Evolutionary conservation across 2,113 vertebrate genomes (phyloP).

Genomic region (Menidia beryllina): DNA sequence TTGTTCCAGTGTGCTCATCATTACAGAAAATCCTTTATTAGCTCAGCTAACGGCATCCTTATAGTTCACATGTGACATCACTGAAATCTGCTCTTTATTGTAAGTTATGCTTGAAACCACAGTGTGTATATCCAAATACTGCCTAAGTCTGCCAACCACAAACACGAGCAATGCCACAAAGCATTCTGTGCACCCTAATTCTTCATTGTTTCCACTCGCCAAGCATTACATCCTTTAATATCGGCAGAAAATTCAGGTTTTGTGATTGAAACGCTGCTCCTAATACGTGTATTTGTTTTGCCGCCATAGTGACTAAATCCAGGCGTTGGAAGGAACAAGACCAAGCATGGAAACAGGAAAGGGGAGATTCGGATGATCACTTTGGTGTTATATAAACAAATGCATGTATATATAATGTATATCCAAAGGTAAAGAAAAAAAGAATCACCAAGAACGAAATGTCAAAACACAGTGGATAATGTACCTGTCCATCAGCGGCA

Average conservation of each 20-base stretch:
- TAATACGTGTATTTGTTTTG: slow-evolving; percentile 69
- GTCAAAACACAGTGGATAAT: slow-evolving; percentile 6
- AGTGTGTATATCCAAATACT: slow-evolving; percentile 65
- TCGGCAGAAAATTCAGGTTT: slow-evolving; percentile 51
- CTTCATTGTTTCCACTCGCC: slow-evolving; percentile 56
- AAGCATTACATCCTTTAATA: slow-evolving; percentile 64
- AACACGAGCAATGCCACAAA: slow-evolving; percentile 59
- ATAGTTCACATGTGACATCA: slow-evolving; percentile 65
- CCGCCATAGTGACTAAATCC: slow-evolving; percentile 66
- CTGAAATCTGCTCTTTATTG: slow-evolving; percentile 53
- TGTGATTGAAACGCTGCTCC: slow-evolving; percentile 51
- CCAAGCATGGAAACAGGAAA: slow-evolving; percentile 48
- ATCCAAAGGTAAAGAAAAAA: background rate
- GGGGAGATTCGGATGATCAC: slow-evolving; percentile 45
- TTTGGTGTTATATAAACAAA: slow-evolving; percentile 22
- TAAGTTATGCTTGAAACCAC: slow-evolving; percentile 63
- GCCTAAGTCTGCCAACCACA: slow-evolving; percentile 60
- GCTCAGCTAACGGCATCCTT: slow-evolving; percentile 24
- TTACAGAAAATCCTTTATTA: slow-evolving; percentile 46
- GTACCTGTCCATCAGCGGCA: slow-evolving; percentile 40
- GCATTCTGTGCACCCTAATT: slow-evolving; percentile 49
- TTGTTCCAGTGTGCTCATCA: slow-evolving; percentile 35
- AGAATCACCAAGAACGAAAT: background rate
- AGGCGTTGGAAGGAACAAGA: slow-evolving; percentile 53
- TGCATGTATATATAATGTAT: too few relatives aligned